Evolutionary conservation across 2,797 vertebrate genomes (phyloP), one percentile per base, ranked within the genome.

Genomic region (Peromyscus attwateri): DNA sequence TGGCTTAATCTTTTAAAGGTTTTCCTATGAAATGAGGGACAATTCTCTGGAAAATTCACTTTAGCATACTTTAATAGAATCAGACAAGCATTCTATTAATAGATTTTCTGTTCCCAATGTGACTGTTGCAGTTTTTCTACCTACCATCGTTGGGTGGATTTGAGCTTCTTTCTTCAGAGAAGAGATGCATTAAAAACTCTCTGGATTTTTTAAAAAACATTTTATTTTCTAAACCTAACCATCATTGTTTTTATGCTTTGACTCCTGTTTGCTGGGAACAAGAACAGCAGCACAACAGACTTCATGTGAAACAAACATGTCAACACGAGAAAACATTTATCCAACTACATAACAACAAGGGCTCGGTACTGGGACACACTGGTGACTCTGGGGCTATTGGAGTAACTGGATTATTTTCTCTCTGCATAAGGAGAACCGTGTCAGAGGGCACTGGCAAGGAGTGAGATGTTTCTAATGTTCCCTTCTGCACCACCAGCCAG

Each of bases 361-460:
- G 10, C 37, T 62, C 43, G 43, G 27, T 55, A n/a, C 34, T 29
- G 21, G 66, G 85, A 52, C 79, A 87, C 16, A 68, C 27, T 64
- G n/a, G 27, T 60, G 43, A 19, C 57, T 80, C 91, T 64, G n/a
- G 64, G 87, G 64, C 80, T 49, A 21, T 71, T 7, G 76, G 17
- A 76, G 21, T 16, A 62, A 40, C 40, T 94, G 62, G 52, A 60
- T 19, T 46, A 11, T 87, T 95, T 94, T 97, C 70, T 37, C 0
- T 52, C 34, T 43, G 5, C 89, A 34, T 66, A 82, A 87, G 87
- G 55, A 89, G 79, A 92, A 90, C 55, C 64, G 29, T 81, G 95
- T 96, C 91, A 92, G 66, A 96, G 87, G 80, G 89, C 82, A 75
- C 3, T 90, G 95, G 96, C 83, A 89, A 95, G 91, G 77, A 37